Conservation (phyloP, 2,113 vertebrate species). For the Brachirus orientalis region DNA sequence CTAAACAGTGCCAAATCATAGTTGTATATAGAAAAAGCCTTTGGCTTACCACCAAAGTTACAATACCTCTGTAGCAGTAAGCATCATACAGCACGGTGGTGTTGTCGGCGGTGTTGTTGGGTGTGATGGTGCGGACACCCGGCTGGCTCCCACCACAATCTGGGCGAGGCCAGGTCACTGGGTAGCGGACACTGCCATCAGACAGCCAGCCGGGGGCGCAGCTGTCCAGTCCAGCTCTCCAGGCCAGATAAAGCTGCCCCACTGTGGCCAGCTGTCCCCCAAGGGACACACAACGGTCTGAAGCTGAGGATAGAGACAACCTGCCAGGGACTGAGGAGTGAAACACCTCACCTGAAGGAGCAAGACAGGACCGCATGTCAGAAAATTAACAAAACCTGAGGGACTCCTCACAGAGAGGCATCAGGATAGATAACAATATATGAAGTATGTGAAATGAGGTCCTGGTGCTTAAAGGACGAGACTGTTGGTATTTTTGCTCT, state of each 20-base stretch:
- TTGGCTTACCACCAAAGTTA: not conserved
- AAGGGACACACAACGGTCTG: constrained; percentile 82
- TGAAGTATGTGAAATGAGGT: not conserved
- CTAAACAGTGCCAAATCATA: no score
- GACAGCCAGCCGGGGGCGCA: constrained; percentile 95
- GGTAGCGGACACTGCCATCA: constrained; percentile 90
- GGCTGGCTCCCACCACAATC: constrained; percentile 85
- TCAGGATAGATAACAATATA: no score
- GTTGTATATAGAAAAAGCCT: not conserved
- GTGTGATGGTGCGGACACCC: constrained; percentile 85
- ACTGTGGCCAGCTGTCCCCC: constrained; percentile 87
- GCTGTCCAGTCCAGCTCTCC: constrained; percentile 89
- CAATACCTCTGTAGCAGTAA: constrained; percentile 91
- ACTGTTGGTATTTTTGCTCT: no score
- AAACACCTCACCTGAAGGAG: constrained; percentile 88
- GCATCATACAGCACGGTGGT: constrained; percentile 81
- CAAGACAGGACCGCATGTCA: constrained; percentile 11
- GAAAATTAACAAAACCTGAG: not conserved
- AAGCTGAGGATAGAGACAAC: constrained; percentile 84
- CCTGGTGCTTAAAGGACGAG: no score
- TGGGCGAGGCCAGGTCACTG: constrained; percentile 82
- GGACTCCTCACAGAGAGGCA: no score
- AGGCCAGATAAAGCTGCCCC: constrained; percentile 92
- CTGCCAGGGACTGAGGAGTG: constrained; percentile 82
- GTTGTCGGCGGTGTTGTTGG: constrained; percentile 82